phyloP scores from a whole-genome alignment of 2,113 vertebrate species.

The Chaetodon auriga region DNA sequence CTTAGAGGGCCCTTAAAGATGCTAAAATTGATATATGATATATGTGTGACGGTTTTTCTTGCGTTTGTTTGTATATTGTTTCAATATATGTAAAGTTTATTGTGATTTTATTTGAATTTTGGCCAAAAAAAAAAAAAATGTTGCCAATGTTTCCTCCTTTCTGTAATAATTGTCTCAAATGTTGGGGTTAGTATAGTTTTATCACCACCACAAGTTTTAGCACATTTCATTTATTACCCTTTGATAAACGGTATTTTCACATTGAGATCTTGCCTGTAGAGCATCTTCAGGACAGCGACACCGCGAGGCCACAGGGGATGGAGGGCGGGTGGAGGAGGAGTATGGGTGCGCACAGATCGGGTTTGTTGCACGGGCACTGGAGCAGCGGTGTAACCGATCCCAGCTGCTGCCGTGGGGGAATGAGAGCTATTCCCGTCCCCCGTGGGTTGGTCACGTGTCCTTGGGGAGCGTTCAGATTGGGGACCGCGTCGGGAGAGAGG shows the following conservation, averaged over 20 bases:
- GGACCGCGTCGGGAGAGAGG: constrained; percentile 24
- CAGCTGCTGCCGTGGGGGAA: constrained; percentile 62
- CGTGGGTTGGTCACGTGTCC: constrained; percentile 75
- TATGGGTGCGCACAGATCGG: constrained; percentile 30
- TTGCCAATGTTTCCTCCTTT: not conserved
- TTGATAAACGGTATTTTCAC: not conserved
- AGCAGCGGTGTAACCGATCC: constrained; percentile 68
- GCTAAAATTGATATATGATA: not conserved
- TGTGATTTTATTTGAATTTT: not conserved
- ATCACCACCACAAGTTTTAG: not conserved
- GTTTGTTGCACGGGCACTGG: constrained; percentile 43
- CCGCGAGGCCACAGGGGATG: constrained; percentile 45
- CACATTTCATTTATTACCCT: too few relatives aligned
- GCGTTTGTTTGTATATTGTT: not conserved
- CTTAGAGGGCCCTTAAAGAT: too few relatives aligned
- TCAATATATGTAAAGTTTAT: not conserved
- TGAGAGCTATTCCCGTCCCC: constrained; percentile 70
- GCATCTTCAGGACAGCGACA: constrained; percentile 41
- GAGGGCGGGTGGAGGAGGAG: constrained; percentile 15
- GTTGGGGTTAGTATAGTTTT: not conserved
- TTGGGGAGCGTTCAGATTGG: constrained; percentile 65
- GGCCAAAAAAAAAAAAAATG: not conserved
- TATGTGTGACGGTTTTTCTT: too few relatives aligned
- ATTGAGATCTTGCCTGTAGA: not conserved
- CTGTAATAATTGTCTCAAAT: not conserved